Evolutionary conservation across 2,113 vertebrate genomes (phyloP), one percentile per base, ranked within the genome.

Genomic region (Ptychochromis oligacanthus): DNA sequence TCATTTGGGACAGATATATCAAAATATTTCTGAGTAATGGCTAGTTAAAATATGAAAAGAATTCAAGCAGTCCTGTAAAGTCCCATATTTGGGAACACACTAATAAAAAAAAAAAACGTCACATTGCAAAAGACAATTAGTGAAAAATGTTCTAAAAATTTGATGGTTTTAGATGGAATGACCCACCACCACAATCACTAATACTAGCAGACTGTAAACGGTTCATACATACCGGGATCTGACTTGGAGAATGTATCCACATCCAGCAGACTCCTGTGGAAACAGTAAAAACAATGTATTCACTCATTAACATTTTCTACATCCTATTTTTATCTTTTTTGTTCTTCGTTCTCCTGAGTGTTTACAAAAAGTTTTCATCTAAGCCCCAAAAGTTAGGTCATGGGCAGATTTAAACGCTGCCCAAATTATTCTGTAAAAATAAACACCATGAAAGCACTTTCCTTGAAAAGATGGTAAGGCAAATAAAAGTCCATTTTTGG

Each of bases 201-300:
- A 56, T 36, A 54, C 7, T 18, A 34, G 10, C 7, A 31, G 24
- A 83, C 13, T 40, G 14, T 31, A 75, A 59, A 81, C 36, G 61
- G 7, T 26, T 57, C 11, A 34, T 60, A 95, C 97, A 83, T 96
- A 98, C 98, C 97, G 78, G 98, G 98, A 90, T 98, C 97, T 24
- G 97, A 98, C 80, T 99, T 99, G 91, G 97, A 98, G 95, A 99
- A 99, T n/a, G 97, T 98, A 82, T 99, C 98, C 93, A 98, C 95
- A 80, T 99, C 97, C 94, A 98, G 96, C 20, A 99, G 96, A 91
- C 93, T 97, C 96, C 98, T 99, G 89, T 36, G 65, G 79, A 95
- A 62, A 94, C 24, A 93, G 67, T 2, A 46, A 13, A 62, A 80
- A 82, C 40, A 54, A 64, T 58, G n/a, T 65, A 75, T 81, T 72